Evolutionary conservation across 2,113 vertebrate genomes (phyloP).

Genomic region (Fulica atra): DNA sequence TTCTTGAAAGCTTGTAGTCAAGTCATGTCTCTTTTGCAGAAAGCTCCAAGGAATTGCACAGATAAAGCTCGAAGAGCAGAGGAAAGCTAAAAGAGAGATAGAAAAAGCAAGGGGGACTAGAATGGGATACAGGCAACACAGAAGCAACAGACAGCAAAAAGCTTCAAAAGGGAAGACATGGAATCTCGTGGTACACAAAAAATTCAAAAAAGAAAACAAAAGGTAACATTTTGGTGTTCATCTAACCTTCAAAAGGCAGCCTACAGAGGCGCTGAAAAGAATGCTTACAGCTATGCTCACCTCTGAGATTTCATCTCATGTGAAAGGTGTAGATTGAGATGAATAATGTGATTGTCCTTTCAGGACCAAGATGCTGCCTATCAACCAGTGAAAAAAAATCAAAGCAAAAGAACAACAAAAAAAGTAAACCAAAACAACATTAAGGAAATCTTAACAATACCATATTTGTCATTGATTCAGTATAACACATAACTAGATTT

Average conservation of each 20-base stretch:
- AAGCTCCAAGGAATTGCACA: slow-evolving; percentile 69
- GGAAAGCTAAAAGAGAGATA: slow-evolving; percentile 6
- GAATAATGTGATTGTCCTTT: slow-evolving; percentile 51
- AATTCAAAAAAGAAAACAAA: slow-evolving; percentile 67
- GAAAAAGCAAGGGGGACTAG: slow-evolving; percentile 45
- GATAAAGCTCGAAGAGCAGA: slow-evolving; percentile 34
- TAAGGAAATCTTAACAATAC: not conserved
- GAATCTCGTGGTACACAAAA: not conserved
- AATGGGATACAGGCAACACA: not conserved
- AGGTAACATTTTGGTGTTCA: slow-evolving; percentile 57
- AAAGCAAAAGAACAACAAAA: not conserved
- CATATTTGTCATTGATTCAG: not conserved
- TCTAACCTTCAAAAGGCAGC: slow-evolving; percentile 63
- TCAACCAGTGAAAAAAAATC: not conserved
- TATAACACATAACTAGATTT: slow-evolving; percentile 5
- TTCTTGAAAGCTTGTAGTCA: slow-evolving; percentile 63
- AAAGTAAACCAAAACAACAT: not conserved
- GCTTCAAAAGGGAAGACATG: slow-evolving; percentile 24
- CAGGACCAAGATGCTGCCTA: not conserved
- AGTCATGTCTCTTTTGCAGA: slow-evolving; percentile 31
- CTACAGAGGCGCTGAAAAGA: slow-evolving; percentile 14
- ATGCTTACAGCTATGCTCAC: not conserved
- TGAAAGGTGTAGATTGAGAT: slow-evolving; percentile 41
- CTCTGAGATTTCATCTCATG: slow-evolving; percentile 43
- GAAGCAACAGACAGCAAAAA: slow-evolving; percentile 23